A percentile compares a stretch with the other conserved stretches of the same genome.
Conservation (phyloP, 2,888 invertebrate species). For the Mesorhabditis spiculigera region DNA sequence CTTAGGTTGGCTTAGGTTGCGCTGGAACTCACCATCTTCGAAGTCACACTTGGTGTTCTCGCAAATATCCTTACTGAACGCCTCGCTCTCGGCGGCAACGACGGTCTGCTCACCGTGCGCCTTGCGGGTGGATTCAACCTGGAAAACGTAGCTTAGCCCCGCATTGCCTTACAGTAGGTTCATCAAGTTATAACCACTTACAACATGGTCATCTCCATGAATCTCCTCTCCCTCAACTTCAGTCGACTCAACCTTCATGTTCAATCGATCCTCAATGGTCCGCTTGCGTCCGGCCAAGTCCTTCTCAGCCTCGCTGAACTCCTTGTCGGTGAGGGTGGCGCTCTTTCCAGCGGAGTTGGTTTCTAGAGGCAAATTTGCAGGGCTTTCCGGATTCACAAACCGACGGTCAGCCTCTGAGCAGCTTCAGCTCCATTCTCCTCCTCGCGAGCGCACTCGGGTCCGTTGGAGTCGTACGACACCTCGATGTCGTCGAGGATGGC, state of each 20-base stretch:
- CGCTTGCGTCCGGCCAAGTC: background rate
- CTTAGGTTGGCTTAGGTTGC: too few relatives aligned
- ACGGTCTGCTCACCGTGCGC: slow-evolving; percentile 27
- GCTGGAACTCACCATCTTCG: slow-evolving; percentile 32
- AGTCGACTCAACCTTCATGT: background rate
- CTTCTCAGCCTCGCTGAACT: background rate
- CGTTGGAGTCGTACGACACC: slow-evolving; percentile 43
- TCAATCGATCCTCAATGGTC: background rate
- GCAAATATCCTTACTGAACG: slow-evolving; percentile 38
- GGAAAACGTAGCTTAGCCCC: slow-evolving; percentile 8
- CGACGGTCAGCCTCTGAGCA: background rate
- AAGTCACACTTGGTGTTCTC: slow-evolving; percentile 50
- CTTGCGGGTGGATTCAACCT: slow-evolving; percentile 29
- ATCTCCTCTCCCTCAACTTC: background rate
- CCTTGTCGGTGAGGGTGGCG: background rate
- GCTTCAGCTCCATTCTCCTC: slow-evolving; percentile 4
- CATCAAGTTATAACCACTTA: background rate
- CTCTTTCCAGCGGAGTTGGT: background rate
- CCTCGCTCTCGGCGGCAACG: slow-evolving; percentile 18
- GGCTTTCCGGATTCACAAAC: background rate
- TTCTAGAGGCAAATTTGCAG: background rate
- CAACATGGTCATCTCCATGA: background rate
- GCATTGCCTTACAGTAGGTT: background rate
- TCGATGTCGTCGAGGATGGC: slow-evolving; percentile 56
- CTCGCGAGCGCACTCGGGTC: slow-evolving; percentile 24